A percentile compares a stretch with the other conserved stretches of the same genome.
phyloP scores from a whole-genome alignment of 2,797 vertebrate species.

The Serranus cabrilla region DNA sequence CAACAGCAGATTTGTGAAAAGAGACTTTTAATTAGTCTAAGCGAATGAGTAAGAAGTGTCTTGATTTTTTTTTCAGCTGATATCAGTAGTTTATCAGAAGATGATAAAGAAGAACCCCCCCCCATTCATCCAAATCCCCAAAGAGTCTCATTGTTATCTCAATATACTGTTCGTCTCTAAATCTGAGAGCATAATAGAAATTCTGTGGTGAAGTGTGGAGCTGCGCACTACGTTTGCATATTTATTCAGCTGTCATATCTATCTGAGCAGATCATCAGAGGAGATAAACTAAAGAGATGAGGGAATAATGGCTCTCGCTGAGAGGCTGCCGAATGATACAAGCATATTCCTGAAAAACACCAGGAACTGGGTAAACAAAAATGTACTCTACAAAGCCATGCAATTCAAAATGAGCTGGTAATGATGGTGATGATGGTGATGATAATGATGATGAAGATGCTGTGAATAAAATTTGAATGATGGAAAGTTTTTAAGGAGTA shows the following conservation, averaged over 20 bases:
- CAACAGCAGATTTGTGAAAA: constrained; percentile 71
- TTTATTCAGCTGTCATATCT: constrained; percentile 88
- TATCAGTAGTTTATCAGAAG: constrained; percentile 78
- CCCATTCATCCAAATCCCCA: constrained; percentile 79
- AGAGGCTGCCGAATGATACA: constrained; percentile 76
- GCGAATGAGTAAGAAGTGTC: constrained; percentile 68
- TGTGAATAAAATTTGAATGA: constrained; percentile 60
- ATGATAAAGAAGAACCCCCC: constrained; percentile 66
- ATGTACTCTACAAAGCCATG: constrained; percentile 65
- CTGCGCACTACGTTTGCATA: constrained; percentile 80
- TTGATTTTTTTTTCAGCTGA: constrained; percentile 65
- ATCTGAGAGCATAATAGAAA: constrained; percentile 80
- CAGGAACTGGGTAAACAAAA: constrained; percentile 77
- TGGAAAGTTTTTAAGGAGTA: constrained; percentile 51
- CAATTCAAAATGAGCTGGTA: constrained; percentile 67
- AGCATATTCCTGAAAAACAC: constrained; percentile 79
- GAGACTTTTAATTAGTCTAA: constrained; percentile 77
- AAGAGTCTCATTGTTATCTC: constrained; percentile 77
- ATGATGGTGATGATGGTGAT: constrained; percentile 71
- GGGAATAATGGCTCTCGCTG: constrained; percentile 84
- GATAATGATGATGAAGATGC: constrained; percentile 73
- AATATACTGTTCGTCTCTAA: constrained; percentile 76
- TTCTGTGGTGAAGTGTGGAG: constrained; percentile 78
- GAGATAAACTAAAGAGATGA: constrained; percentile 86
- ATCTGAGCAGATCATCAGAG: constrained; percentile 86